Evolutionary conservation across 2,113 vertebrate genomes (phyloP), one percentile per base, ranked within the genome.

Genomic region (Nycticebus coucang): DNA sequence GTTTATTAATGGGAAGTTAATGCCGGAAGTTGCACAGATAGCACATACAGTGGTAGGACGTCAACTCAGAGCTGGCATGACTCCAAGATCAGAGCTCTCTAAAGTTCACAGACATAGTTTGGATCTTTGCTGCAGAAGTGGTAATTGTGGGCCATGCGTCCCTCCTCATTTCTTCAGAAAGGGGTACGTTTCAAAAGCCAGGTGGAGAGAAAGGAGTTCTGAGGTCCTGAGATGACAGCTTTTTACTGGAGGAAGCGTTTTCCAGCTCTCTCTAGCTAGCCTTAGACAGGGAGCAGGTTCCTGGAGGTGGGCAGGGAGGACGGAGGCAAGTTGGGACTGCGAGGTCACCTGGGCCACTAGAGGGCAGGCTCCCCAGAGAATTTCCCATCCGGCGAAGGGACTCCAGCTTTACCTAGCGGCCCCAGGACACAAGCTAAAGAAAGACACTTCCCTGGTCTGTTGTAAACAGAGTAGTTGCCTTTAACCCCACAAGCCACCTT

Each of bases 331-430:
- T 21, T 21, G 11, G 33, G 62, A 45, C 19, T 24, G 24, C 6
- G 2, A 24, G 22, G 91, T 60, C 15, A 33, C 45, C 22, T 77
- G 12, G 78, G 79, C 96, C 96, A 89, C 97, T 94, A 91, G 95
- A 88, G 93, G 92, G 93, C 87, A 83, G 91, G 22, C 26, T 84
- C 68, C 59, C 37, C 12, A 10, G 60, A 60, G 80, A 35, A 41
- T n/a, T 45, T 28, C 41, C 60, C 78, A 68, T 17, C 15, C 24
- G 3, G 59, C 28, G 13, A 33, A 53, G 74, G 82, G n/a, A 28
- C 37, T n/a, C 57, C 62, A 64, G 12, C 35, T 55, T 50, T 66
- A 55, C 37, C 8, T 28, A 12, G 9, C 21, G 84, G 41, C 30
- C 24, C 33, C 53, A 68, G n/a, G 28, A 17, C 4, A 9, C 30